phyloP scores from a whole-genome alignment of 2,888 invertebrate species.

The Habrosyne pyritoides region DNA sequence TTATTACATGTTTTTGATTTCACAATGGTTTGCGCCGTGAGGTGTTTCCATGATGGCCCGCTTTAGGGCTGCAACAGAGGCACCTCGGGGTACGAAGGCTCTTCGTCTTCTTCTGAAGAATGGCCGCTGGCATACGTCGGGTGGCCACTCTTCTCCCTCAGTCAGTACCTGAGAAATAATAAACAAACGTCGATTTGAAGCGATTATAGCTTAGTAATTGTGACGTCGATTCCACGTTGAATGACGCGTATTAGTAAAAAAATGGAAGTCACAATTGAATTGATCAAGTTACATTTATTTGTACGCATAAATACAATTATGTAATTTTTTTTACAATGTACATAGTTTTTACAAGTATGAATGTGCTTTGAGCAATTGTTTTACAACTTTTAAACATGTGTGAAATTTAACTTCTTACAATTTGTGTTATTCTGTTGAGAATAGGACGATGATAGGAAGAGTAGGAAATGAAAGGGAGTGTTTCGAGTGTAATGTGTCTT shows the following conservation, averaged over 20 bases:
- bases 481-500: conserved; percentile 35
- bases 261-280: no score
- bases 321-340: no score
- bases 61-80: conserved; percentile 55
- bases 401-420: conserved; percentile 17
- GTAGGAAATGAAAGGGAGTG: conserved; percentile 37
- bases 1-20: not conserved
- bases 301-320: no score
- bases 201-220: not conserved
- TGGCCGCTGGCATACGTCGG: conserved; percentile 64
- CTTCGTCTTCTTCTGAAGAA: conserved; percentile 73
- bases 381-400: no score
- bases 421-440: conserved; percentile 21
- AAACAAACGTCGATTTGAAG: no score
- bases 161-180: conserved; percentile 76
- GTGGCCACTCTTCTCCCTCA: conserved; percentile 75
- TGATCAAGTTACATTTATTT: no score
- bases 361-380: no score
- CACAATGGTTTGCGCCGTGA: not conserved
- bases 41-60: not conserved
- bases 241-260: no score
- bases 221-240: no score
- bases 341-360: no score
- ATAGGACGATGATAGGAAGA: conserved; percentile 40
- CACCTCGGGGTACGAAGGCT: conserved; percentile 62